Conservation (phyloP, 2,888 invertebrate genomes). For the Frankliniella fusca region DNA sequence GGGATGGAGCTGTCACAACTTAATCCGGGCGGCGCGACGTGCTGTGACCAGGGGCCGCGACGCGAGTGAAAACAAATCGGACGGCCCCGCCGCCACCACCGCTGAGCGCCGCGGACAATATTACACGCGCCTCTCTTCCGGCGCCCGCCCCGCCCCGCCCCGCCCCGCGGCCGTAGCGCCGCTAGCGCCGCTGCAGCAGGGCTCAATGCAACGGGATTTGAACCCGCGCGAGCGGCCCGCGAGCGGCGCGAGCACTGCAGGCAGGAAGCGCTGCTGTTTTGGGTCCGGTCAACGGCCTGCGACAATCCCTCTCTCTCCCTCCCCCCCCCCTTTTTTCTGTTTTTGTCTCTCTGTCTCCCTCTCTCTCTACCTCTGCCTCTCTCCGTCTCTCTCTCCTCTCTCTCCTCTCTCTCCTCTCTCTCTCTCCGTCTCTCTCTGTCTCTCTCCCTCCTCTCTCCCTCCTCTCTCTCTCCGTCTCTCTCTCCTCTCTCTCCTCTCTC, state of each 20-base stretch:
- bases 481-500: background rate
- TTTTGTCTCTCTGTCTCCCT: background rate
- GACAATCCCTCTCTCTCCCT: background rate
- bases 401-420: background rate
- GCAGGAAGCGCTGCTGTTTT: background rate
- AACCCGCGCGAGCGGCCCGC: no score
- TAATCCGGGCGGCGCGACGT: background rate
- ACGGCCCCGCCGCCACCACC: no score
- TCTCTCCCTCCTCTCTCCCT: background rate
- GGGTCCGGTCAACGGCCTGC: background rate
- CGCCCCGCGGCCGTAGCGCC: background rate
- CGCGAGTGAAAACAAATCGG: no score
- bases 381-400: background rate
- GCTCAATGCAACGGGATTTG: no score
- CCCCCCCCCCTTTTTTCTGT: background rate
- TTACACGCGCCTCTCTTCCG: no score
- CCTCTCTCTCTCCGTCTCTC: background rate
- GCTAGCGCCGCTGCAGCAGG: no score
- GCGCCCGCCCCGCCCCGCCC: background rate
- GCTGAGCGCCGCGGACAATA: no score
- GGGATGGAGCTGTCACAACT: constrained; percentile 6
- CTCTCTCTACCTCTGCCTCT: background rate
- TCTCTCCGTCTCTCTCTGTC: background rate
- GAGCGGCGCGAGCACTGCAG: constrained; percentile 5
- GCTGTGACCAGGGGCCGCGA: background rate